phyloP scores from a whole-genome alignment of 2,888 invertebrate species.

The Pandemis cinnamomeana region DNA sequence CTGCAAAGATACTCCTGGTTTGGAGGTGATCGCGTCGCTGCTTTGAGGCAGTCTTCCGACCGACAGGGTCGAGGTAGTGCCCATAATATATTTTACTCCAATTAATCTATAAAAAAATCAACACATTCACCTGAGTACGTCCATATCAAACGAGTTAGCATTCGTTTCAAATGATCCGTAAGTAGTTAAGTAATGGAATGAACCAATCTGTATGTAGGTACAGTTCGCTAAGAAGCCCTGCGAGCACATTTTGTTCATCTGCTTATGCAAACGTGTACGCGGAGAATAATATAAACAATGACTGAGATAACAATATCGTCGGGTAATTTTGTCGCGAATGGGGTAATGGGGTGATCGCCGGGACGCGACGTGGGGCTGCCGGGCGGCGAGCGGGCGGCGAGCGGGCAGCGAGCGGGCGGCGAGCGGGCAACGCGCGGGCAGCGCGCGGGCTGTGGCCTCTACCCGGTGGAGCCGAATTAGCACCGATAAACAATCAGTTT shows the following conservation, averaged over 20 bases:
- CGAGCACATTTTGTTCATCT: constrained; percentile 10
- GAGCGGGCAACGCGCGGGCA: too few relatives aligned
- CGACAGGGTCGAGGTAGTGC: not conserved
- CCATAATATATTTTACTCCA: not conserved
- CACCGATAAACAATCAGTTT: not conserved
- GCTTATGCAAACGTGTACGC: constrained; percentile 15
- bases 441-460: too few relatives aligned
- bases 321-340: constrained; percentile 12
- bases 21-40: too few relatives aligned
- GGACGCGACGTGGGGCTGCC: not conserved
- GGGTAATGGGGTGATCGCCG: not conserved
- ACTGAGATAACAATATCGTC: constrained; percentile 14
- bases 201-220: not conserved
- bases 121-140: not conserved
- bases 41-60: too few relatives aligned
- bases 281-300: constrained; percentile 15
- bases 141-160: not conserved
- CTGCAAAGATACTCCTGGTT: too few relatives aligned
- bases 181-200: too few relatives aligned
- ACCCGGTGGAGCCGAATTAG: constrained; percentile 10
- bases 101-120: not conserved
- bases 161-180: not conserved
- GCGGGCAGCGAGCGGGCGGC: too few relatives aligned
- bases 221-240: not conserved
- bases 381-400: too few relatives aligned